Evolutionary conservation across 2,113 vertebrate species (phyloP).

Genomic region (Platycercus adscitus): DNA sequence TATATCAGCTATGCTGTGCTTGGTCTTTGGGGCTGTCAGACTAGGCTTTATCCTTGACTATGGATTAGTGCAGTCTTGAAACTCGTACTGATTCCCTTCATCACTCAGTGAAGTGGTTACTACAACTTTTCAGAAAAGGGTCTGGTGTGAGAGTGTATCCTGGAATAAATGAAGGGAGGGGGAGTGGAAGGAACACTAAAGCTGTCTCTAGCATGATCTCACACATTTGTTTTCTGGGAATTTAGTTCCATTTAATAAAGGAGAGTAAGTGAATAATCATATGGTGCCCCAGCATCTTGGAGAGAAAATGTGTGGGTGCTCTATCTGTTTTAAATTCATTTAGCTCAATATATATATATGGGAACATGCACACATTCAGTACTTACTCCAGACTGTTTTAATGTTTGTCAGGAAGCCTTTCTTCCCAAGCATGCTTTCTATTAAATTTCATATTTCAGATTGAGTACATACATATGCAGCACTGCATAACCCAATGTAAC

Average conservation of each 20-base stretch:
- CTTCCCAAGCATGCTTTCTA: background rate
- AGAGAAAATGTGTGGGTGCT: slow-evolving; percentile 25
- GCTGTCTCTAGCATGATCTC: background rate
- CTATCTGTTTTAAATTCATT: slow-evolving; percentile 22
- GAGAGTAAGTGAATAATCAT: slow-evolving; percentile 51
- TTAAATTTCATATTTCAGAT: background rate
- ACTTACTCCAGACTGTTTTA: slow-evolving; percentile 14
- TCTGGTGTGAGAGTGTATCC: background rate
- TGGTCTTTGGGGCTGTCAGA: background rate
- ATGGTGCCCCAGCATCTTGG: background rate
- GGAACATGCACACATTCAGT: background rate
- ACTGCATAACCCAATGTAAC: background rate
- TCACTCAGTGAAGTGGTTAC: background rate
- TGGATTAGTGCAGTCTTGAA: background rate
- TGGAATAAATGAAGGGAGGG: background rate
- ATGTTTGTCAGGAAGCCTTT: background rate
- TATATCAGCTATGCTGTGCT: background rate
- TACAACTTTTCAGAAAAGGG: background rate
- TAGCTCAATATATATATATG: background rate
- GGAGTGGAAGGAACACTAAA: background rate
- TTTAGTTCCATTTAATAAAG: slow-evolving; percentile 33
- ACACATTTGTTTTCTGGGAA: slow-evolving; percentile 19
- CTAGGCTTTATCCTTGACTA: background rate
- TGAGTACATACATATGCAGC: background rate
- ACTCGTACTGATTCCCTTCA: background rate